These are phyloP conservation scores for Mactromeris polynyma DNA, from an alignment of 2,888 invertebrate species.

Conservation along the genomic window DNA sequence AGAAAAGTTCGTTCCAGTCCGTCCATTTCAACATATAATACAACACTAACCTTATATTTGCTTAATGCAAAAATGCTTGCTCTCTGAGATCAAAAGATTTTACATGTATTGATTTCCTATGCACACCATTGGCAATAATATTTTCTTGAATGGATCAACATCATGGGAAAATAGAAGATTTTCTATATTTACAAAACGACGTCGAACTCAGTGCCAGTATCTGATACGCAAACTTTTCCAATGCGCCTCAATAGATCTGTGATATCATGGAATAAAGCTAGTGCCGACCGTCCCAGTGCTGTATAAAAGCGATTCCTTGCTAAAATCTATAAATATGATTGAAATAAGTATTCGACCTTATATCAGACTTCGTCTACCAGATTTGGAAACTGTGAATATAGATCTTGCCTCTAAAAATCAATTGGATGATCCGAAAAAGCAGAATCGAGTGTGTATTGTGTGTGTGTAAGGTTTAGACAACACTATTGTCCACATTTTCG, in stretches of 20 bases:
- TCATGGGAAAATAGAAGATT: neutral
- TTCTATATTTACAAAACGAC: slow-evolving; percentile 6
- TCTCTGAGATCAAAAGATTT: neutral
- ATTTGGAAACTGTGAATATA: slow-evolving; percentile 9
- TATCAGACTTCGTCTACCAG: slow-evolving; percentile 13
- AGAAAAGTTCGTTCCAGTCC: no score
- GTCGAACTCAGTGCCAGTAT: neutral
- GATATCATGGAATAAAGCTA: neutral
- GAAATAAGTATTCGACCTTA: slow-evolving; percentile 10
- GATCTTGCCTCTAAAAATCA: slow-evolving; percentile 7
- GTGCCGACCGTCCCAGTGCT: neutral
- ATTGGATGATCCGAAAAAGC: slow-evolving; percentile 8
- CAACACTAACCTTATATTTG: no score
- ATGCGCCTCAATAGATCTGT: neutral
- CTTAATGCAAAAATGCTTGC: no score
- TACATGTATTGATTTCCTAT: neutral
- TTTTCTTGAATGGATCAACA: neutral
- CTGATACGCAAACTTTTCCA: neutral
- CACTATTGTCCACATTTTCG: neutral
- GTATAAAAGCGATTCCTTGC: slow-evolving; percentile 1
- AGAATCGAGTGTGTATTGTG: neutral
- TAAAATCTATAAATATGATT: slow-evolving; percentile 25
- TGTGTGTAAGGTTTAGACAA: neutral
- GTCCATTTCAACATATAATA: no score
- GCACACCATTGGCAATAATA: neutral